Evolutionary conservation across 1,140 invertebrate genomes (phyloP).

Genomic region (Pantala flavescens): DNA sequence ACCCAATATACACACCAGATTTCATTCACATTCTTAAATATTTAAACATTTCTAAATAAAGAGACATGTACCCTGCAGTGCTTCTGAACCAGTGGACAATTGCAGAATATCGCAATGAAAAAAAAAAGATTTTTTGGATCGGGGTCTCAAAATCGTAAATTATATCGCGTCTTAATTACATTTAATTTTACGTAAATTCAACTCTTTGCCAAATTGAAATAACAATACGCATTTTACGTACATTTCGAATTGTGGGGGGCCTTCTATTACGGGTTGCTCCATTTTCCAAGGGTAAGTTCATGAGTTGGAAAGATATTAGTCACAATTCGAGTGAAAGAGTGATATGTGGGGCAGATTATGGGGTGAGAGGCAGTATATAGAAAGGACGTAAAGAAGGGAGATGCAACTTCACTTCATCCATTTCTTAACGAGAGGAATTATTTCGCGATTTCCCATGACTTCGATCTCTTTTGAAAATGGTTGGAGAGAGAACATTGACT

Average conservation of each 20-base stretch:
- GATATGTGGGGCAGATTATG: neutral
- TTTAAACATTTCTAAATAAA: neutral
- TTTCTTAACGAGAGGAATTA: neutral
- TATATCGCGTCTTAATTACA: too few species aligned
- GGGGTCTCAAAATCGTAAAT: too few species aligned
- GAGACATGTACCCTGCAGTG: neutral
- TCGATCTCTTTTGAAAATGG: too few species aligned
- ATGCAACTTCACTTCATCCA: neutral
- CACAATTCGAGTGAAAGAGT: neutral
- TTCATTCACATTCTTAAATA: neutral
- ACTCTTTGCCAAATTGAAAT: too few species aligned
- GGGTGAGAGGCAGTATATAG: neutral
- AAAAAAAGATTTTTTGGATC: too few species aligned
- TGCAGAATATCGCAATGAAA: neutral
- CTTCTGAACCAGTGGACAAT: neutral
- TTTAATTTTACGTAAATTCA: too few species aligned
- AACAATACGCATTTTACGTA: too few species aligned
- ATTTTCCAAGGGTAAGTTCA: neutral
- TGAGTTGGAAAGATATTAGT: neutral
- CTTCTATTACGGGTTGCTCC: neutral
- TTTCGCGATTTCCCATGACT: neutral
- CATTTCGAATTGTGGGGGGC: neutral
- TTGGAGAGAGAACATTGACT: too few species aligned
- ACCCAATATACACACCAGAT: neutral
- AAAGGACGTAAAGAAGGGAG: neutral